Evolutionary conservation across 2,113 vertebrate genomes (phyloP).

Genomic region (Cheirogaleus medius): DNA sequence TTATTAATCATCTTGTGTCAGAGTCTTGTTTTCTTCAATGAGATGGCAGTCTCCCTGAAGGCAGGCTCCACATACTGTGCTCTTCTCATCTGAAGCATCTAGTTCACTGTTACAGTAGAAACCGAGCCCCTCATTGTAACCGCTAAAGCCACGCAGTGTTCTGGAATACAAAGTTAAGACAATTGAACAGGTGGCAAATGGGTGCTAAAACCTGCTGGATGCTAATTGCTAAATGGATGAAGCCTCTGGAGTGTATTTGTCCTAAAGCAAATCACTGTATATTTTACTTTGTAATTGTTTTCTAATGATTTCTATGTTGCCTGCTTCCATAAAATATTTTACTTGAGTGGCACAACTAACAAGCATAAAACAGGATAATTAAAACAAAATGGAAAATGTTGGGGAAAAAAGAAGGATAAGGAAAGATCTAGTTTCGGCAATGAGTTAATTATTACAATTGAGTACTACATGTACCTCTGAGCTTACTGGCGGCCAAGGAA

Average conservation of each 20-base stretch:
- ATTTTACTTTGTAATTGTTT: conserved; percentile 73
- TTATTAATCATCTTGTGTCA: not conserved
- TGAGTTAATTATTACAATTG: not conserved
- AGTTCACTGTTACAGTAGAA: not conserved
- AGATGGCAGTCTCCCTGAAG: not conserved
- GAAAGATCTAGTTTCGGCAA: not conserved
- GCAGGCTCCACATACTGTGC: not conserved
- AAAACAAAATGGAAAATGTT: conserved; percentile 30
- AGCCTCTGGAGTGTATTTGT: conserved; percentile 66
- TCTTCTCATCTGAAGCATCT: not conserved
- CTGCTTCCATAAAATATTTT: conserved; percentile 68
- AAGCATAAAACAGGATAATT: conserved; percentile 59
- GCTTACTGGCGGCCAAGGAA: conserved; percentile 36
- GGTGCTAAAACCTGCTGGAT: conserved; percentile 73
- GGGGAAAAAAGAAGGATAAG: not conserved
- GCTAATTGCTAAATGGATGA: conserved; percentile 67
- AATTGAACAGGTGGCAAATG: conserved; percentile 71
- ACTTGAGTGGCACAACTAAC: conserved; percentile 71
- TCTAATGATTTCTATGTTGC: conserved; percentile 74
- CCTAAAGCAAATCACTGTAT: conserved; percentile 68
- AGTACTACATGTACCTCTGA: not conserved
- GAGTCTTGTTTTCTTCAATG: not conserved
- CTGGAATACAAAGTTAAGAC: not conserved
- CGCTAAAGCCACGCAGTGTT: not conserved
- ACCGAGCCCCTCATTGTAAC: not conserved